Evolutionary conservation across 2,113 vertebrate genomes (phyloP).

Genomic region (Amblyornis subalaris): DNA sequence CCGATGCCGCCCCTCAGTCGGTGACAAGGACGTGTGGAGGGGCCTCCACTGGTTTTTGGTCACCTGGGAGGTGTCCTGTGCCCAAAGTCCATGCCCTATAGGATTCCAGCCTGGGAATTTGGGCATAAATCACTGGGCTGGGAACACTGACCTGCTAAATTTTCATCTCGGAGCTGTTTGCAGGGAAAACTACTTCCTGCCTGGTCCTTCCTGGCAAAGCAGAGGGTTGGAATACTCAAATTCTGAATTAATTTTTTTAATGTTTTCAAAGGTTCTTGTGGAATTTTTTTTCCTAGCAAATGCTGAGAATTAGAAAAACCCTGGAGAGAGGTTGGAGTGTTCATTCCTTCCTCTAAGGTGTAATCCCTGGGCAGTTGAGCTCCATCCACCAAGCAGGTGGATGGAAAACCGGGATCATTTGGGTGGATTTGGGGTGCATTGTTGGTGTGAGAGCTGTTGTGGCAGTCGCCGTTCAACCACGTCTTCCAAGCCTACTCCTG

Average conservation of each 20-base stretch:
- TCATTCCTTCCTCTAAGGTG: neutral
- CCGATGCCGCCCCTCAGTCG: neutral
- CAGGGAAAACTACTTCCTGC: neutral
- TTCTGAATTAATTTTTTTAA: neutral
- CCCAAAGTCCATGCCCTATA: accelerated
- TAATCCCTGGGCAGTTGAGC: accelerated
- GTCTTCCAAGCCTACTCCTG: neutral
- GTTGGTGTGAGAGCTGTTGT: neutral
- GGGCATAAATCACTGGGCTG: neutral
- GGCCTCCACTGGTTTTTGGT: neutral
- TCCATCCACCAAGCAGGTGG: no score
- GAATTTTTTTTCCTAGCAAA: neutral
- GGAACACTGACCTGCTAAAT: neutral
- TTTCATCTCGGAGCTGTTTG: no score
- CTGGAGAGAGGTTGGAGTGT: no score
- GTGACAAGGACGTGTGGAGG: neutral
- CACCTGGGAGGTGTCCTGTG: neutral
- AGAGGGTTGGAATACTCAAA: neutral
- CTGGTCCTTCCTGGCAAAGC: neutral
- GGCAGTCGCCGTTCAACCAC: neutral
- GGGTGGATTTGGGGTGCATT: neutral
- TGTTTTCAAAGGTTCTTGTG: neutral
- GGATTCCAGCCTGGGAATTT: neutral
- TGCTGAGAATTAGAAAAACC: neutral
- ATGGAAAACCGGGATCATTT: accelerated